Evolutionary conservation across 2,113 vertebrate genomes (phyloP).

Genomic region (Mastomys coucha): DNA sequence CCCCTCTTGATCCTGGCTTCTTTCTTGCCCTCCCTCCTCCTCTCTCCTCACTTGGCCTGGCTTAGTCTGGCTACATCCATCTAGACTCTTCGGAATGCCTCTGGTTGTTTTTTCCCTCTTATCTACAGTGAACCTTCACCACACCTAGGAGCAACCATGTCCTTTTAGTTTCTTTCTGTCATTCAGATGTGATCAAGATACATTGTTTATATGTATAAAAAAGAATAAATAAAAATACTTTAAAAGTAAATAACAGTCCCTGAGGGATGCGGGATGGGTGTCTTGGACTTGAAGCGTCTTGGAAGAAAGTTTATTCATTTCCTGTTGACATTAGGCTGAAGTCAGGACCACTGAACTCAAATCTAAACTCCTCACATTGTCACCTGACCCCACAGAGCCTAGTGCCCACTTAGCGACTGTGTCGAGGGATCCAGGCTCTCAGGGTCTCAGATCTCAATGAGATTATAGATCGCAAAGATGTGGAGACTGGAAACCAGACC

Average conservation of each 20-base stretch:
- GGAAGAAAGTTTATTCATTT: not conserved
- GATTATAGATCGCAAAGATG: not conserved
- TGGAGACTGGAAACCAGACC: not conserved
- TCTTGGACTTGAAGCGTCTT: not conserved
- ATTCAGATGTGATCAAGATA: not conserved
- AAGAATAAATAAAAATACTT: not conserved
- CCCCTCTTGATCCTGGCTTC: not conserved
- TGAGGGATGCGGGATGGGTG: not conserved
- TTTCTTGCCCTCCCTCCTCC: too few relatives aligned
- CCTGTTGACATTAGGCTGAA: not conserved
- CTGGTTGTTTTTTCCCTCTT: not conserved
- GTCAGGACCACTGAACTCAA: not conserved
- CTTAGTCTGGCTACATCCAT: not conserved
- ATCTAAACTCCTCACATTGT: not conserved
- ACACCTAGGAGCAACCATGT: not conserved
- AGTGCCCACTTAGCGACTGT: not conserved
- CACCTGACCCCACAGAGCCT: not conserved
- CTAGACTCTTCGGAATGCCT: not conserved
- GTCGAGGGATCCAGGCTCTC: not conserved
- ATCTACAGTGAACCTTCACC: not conserved
- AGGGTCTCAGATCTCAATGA: not conserved
- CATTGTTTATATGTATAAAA: not conserved
- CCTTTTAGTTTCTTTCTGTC: not conserved
- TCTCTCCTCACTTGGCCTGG: not conserved
- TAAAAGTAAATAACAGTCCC: not conserved